Base-by-base conservation (phyloP, 2,888 invertebrate genomes). In the Andrena dorsata region DNA sequence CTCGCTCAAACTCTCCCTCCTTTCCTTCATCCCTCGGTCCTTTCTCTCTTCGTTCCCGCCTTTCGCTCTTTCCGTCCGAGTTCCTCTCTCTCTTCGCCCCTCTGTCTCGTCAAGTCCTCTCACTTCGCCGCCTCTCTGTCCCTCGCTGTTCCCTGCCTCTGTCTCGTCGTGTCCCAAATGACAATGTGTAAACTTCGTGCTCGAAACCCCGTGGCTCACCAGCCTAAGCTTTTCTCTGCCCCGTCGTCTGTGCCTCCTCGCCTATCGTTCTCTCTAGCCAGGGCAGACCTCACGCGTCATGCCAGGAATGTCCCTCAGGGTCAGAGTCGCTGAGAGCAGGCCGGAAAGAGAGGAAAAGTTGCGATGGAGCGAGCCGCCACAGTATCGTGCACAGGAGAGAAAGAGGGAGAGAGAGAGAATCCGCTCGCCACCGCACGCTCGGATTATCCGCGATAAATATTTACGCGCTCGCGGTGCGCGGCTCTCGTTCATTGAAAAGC, bases 121-220 rank as follows among this genome's bases (percentile, higher is more conserved):
- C 72, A 16, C 73, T 51, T 10, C 51, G 1, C n/a, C 35, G 30
- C 2, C 20, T 58, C 66, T 64, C 66, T n/a, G 2, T 56, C 16
- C 26, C 23, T 64, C 35, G 20, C 13, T 32, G 10, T 35, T 32
- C 8, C 32, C 63, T 51, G 16, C 47, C 71, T 63, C 71, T 60
- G 74, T 73, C 77, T 66, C 69, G 66, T 53, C 82, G 78, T 82
- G 86, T 86, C 88, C 88, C 86, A 89, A 89, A 90, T 90, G 90
- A 90, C 90, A 89, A 90, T 90, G 90, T 87, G 90, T 87, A 89
- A 90, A 90, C 90, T 90, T 90, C 80, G 84, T 84, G 86, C 86
- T 86, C 88, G 75, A 88, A 88, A 86, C 86, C 88, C 87, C 82
- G 87, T 83, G 86, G 82, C 86, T 88, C 86, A 83, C 82, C 86